Evolutionary conservation across 2,888 invertebrate genomes (phyloP).

Genomic region (Microchrysa polita): DNA sequence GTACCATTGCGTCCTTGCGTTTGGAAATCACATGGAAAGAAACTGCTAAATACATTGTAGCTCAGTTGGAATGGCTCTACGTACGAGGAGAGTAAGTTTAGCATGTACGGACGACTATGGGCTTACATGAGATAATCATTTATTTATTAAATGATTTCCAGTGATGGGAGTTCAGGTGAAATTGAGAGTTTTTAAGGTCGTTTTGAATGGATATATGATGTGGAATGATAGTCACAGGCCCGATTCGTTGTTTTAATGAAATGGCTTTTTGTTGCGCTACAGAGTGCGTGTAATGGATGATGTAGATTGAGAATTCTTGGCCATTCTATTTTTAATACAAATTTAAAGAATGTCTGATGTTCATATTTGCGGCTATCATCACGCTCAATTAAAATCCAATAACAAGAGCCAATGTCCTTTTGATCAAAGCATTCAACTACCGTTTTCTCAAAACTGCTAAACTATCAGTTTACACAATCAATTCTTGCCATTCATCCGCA

Average conservation of each 20-base stretch:
- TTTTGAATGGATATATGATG: conserved; percentile 12
- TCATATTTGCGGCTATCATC: too few relatives aligned
- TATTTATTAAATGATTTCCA: conserved; percentile 50
- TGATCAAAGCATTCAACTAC: too few relatives aligned
- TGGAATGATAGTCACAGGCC: conserved; percentile 4
- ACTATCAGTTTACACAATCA: too few relatives aligned
- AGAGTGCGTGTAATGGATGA: too few relatives aligned
- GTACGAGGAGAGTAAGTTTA: neutral
- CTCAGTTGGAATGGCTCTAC: neutral
- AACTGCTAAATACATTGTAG: conserved; percentile 23
- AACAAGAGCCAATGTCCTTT: too few relatives aligned
- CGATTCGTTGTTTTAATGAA: conserved; percentile 22
- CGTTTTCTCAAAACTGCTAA: too few relatives aligned
- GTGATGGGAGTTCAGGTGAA: conserved; percentile 49
- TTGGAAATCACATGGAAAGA: conserved; percentile 1
- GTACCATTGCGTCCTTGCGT: conserved; percentile 21
- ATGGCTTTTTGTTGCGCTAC: conserved; percentile 13
- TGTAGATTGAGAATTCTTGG: too few relatives aligned
- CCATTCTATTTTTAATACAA: too few relatives aligned
- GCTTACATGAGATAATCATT: conserved; percentile 49
- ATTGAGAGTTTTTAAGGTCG: conserved; percentile 40
- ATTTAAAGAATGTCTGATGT: too few relatives aligned
- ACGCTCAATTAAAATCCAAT: too few relatives aligned
- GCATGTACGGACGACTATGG: conserved; percentile 9
- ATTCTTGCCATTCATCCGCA: too few relatives aligned